Evolutionary conservation across 2,113 vertebrate genomes (phyloP).

Genomic region (Gopherus evgoodei): DNA sequence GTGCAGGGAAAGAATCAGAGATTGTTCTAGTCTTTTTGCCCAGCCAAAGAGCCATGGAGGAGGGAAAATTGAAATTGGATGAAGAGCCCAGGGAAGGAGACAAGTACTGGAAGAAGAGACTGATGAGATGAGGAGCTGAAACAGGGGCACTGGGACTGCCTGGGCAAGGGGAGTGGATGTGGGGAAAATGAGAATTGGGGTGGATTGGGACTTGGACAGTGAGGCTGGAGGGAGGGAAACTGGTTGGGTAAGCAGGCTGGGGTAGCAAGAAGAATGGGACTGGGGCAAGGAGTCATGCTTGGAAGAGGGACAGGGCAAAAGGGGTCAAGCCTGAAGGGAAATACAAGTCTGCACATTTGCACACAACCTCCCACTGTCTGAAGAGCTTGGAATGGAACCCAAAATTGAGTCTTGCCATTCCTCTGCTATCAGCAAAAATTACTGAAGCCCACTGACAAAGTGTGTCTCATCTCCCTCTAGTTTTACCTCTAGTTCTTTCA

Average conservation of each 20-base stretch:
- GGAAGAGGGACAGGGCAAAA: too few species aligned
- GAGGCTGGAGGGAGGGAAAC: not conserved
- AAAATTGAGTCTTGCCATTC: not conserved
- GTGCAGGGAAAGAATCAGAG: too few species aligned
- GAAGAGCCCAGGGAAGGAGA: not conserved
- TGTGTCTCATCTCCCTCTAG: not conserved
- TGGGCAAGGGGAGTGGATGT: not conserved
- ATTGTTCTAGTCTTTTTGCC: too few species aligned
- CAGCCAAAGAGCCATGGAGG: too few species aligned
- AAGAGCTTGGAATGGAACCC: not conserved
- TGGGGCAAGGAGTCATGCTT: too few species aligned
- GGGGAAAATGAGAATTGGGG: not conserved
- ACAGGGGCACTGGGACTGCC: too few species aligned
- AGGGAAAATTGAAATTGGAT: too few species aligned
- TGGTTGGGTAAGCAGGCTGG: not conserved
- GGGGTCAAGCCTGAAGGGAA: too few species aligned
- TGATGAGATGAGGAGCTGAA: not conserved
- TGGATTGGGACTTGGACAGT: not conserved
- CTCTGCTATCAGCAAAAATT: not conserved
- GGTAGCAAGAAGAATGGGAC: too few species aligned
- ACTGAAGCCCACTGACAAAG: not conserved
- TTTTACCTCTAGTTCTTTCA: too few species aligned
- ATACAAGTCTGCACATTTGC: too few species aligned
- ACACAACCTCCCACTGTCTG: too few species aligned
- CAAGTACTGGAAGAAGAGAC: not conserved